Evolutionary conservation across 2,797 vertebrate species (phyloP), one percentile per base, ranked within the genome.

Genomic region (Protosalanx chinensis): DNA sequence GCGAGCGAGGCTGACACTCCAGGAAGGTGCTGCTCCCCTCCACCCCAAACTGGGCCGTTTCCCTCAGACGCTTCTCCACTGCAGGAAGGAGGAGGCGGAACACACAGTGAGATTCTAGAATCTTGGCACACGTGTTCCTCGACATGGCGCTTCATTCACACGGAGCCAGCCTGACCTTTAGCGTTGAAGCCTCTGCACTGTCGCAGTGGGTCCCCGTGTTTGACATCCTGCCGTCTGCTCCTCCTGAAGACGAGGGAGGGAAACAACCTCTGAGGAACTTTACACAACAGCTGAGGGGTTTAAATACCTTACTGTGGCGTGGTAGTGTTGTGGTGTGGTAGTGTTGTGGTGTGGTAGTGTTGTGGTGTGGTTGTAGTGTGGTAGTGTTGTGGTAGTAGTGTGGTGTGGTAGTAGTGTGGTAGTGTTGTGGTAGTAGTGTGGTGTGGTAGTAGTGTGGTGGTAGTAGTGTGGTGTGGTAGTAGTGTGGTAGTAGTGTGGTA

Each of bases 111-210:
- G 20, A 1, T 59, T 37, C 23, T 20, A 6, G 51, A 7, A 32
- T 56, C 51, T 16, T 56, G n/a, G 27, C 16, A 29, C 12, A 33
- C 7, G n/a, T 35, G 29, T 68, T 33, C 33, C 20, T 30, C 6
- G 18, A 16, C 46, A 23, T 37, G 18, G n/a, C 12, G 32, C 12
- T 20, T 10, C 18, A 35, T 13, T 30, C 27, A 57, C 18, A 35
- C 12, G 15, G 18, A 16, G 35, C 23, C n/a, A 8, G 65, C 16
- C 66, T 29, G 70, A 94, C 94, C 92, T 91, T 95, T 94, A 46
- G 92, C 93, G n/a, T 95, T 95, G 72, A 92, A 95, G 56, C 94
- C 94, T 73, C 93, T 80, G 84, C 94, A 95, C 81, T 95, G 94
- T 65, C 93, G 91, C 74, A 94, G 76, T 0, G 94, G 94, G 78